phyloP scores from a whole-genome alignment of 1,140 invertebrate species.

The Eriosoma lanigerum region DNA sequence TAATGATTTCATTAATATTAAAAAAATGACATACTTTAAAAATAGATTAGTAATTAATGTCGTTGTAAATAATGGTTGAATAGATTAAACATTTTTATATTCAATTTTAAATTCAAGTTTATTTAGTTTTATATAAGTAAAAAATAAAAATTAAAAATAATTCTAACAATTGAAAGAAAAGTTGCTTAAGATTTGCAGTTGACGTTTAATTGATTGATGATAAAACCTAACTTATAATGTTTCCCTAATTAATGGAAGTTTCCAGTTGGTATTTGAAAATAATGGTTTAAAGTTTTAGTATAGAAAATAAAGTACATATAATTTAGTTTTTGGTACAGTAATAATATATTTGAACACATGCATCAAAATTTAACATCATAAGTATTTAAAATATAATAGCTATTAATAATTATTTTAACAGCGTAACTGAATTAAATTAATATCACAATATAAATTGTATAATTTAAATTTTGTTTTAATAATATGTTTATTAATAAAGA shows the following conservation, averaged over 20 bases:
- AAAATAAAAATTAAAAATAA: conserved; percentile 14
- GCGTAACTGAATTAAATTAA: background rate
- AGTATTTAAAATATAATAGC: background rate
- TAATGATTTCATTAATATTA: no score
- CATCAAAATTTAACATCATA: background rate
- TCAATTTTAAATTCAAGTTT: no score
- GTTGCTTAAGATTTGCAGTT: conserved; percentile 26
- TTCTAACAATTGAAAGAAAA: conserved; percentile 22
- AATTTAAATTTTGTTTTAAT: no score
- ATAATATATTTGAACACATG: background rate
- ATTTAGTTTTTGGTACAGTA: background rate
- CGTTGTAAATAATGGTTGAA: no score
- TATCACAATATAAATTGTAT: background rate
- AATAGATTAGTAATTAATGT: no score
- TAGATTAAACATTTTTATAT: no score
- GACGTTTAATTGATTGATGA: conserved; percentile 44
- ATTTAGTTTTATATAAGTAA: no score
- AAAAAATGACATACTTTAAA: no score
- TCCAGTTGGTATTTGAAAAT: conserved; percentile 19
- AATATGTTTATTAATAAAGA: background rate
- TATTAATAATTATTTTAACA: background rate
- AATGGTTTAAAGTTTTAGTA: conserved; percentile 30
- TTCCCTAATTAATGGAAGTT: conserved; percentile 38
- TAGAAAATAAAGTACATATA: conserved; percentile 23
- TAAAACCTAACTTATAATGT: conserved; percentile 6